Evolutionary conservation across 2,113 vertebrate genomes (phyloP), one percentile per base, ranked within the genome.

Genomic region (Psammodynastes pulverulentus): DNA sequence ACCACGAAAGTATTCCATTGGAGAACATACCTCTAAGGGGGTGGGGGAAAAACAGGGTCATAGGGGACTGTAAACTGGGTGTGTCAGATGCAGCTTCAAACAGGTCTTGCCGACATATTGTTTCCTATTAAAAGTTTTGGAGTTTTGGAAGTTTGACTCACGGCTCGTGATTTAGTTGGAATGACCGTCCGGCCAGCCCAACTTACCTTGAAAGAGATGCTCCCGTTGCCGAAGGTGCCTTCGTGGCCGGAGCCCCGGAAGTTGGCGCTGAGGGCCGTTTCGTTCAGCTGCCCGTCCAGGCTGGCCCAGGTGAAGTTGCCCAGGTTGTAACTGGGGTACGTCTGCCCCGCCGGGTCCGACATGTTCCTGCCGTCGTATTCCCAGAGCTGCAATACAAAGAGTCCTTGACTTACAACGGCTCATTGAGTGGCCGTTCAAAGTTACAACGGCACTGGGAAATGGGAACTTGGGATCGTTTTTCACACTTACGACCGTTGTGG

Each of bases 301-400:
- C 93, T 96, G 19, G 96, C 96, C 98, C 98, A 99, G 79, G 54
- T 96, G 92, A 99, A 98, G 29, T 96, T 9, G 0, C 97, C 94
- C 86, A 99, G 96, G 58, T 97, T 92, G 0, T 99, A 99, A 0
- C 98, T 94, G 0, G 98, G 97, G 51, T 98, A 98, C 17, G 97
- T 97, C 1, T 86, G 93, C 39, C 95, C 91, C 0, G 90, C 93
- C 0, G 72, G 23, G 0, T 96, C 91, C 0, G 84, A 97, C 0
- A 93, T 95, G 90, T 98, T 87, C 43, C 98, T 97, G 0, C 95
- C 67, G 0, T 98, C 97, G 3, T 97, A 96, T 95, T 99, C 99
- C 3, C 98, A 97, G 48, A 99, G 89, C 99, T 99, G 72, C 72
- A 79, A 79, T 26, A 67, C 29, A 67, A 29, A 5, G 4, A n/a